These are phyloP conservation scores for Chloroclystis v-ata DNA, from an alignment of 2,888 invertebrate species.

Conservation along the genomic window DNA sequence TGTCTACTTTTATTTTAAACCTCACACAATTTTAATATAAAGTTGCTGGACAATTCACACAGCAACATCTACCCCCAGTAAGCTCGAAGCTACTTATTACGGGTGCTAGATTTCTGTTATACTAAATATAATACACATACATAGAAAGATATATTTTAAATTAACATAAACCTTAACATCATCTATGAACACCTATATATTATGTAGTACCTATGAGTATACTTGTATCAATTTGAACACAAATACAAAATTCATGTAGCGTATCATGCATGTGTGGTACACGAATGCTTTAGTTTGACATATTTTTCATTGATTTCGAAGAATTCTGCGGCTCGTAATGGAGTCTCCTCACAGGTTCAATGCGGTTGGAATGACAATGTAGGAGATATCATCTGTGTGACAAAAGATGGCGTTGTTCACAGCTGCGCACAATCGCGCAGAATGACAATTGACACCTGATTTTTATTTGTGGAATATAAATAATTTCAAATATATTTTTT, in stretches of 20 bases:
- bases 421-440: constrained; percentile 15
- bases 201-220: too few species aligned
- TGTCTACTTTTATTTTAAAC: too few species aligned
- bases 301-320: constrained; percentile 45
- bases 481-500: too few species aligned
- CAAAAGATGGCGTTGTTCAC: constrained; percentile 41
- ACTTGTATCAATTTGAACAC: constrained; percentile 18
- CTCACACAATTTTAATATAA: too few species aligned
- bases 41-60: too few species aligned
- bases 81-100: neutral
- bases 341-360: neutral
- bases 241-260: constrained; percentile 35
- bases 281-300: constrained; percentile 54
- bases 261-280: constrained; percentile 38
- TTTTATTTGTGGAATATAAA: too few species aligned
- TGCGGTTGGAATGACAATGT: constrained; percentile 46
- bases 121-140: too few species aligned
- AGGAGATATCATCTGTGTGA: constrained; percentile 41
- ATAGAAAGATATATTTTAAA: neutral
- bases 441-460: constrained; percentile 9
- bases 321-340: constrained; percentile 27
- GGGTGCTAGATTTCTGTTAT: neutral
- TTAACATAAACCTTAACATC: too few species aligned
- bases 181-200: too few species aligned
- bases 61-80: too few species aligned